Conservation (phyloP, 2,113 vertebrate genomes). For the Tachysurus fulvidraco region DNA sequence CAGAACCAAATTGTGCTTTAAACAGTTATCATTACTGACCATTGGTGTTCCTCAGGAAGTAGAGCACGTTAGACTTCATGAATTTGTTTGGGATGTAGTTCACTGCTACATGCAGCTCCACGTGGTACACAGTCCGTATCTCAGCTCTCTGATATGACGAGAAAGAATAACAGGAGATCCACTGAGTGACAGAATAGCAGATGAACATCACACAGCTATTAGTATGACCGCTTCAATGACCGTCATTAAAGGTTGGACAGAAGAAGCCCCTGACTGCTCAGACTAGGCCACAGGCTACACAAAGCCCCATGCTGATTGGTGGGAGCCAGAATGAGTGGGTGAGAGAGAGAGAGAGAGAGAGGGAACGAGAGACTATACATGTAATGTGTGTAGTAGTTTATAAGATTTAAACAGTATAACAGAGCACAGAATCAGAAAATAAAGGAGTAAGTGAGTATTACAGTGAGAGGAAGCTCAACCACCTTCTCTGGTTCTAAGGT, state of each 20-base stretch:
- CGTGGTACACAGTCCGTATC: conserved; percentile 62
- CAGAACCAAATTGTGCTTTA: background rate
- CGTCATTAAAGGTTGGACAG: background rate
- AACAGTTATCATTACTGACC: conserved; percentile 67
- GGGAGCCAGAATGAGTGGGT: background rate
- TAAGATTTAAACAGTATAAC: background rate
- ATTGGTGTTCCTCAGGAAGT: conserved; percentile 80
- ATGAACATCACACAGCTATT: background rate
- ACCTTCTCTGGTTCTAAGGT: background rate
- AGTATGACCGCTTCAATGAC: background rate
- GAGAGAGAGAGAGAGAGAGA: background rate
- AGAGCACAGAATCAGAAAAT: background rate
- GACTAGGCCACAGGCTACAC: background rate
- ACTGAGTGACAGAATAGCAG: background rate
- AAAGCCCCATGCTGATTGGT: background rate
- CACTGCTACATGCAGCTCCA: conserved; percentile 70
- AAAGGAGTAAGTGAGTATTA: conserved; percentile 49
- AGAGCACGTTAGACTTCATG: conserved; percentile 72
- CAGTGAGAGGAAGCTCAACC: conserved; percentile 46
- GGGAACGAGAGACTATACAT: background rate
- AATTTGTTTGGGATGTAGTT: conserved; percentile 74
- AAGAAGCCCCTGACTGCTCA: background rate
- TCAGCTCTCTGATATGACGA: conserved; percentile 68
- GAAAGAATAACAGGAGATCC: background rate
- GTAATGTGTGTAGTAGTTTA: background rate